These are phyloP conservation scores for Nycticryphes semicollaris DNA, from an alignment of 2,113 vertebrate genomes.

Conservation along the genomic window DNA sequence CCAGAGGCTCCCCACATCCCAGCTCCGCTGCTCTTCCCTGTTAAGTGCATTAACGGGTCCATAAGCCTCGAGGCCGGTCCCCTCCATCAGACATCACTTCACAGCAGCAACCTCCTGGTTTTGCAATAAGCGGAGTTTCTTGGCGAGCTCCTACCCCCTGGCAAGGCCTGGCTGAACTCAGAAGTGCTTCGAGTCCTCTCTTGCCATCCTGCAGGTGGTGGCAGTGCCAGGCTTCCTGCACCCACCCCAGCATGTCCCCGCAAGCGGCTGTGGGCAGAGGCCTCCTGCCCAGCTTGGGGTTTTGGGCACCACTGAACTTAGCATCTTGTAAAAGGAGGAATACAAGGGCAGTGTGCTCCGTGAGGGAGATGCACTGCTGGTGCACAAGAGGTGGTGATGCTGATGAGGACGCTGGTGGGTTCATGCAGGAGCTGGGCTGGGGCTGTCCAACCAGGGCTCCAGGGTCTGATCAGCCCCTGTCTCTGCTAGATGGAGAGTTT, in stretches of 20 bases:
- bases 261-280: background rate
- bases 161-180: background rate
- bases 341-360: background rate
- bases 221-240: background rate
- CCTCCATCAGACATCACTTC: background rate
- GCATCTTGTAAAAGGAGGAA: background rate
- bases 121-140: background rate
- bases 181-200: background rate
- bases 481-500: background rate
- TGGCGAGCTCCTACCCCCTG: background rate
- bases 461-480: background rate
- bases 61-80: fast-evolving
- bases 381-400: background rate
- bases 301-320: background rate
- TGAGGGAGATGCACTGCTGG: background rate
- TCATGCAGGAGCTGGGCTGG: background rate
- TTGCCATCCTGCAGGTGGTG: background rate
- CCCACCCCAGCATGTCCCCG: fast-evolving
- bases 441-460: background rate
- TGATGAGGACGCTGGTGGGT: background rate
- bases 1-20: background rate
- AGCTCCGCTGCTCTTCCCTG: background rate
- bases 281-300: background rate
- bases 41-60: background rate
- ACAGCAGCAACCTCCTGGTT: background rate